Conservation (phyloP, 2,113 vertebrate species). For the Brachypteracias leptosomus region DNA sequence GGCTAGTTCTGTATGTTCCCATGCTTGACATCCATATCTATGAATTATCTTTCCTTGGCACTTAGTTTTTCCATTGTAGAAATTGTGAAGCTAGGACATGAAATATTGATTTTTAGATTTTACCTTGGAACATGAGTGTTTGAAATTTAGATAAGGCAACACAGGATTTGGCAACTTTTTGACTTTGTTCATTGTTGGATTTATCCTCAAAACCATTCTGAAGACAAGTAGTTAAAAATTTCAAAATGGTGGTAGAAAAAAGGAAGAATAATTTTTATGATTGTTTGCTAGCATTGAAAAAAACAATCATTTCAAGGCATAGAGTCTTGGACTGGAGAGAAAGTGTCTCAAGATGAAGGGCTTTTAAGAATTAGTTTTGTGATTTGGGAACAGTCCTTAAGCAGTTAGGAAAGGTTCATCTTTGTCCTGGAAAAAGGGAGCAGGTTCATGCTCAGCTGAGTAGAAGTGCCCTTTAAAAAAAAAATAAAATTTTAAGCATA, state of each 20-base stretch:
- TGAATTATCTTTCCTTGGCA: background rate
- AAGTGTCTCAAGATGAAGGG: background rate
- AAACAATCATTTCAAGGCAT: background rate
- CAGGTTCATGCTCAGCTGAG: background rate
- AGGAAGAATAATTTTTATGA: background rate
- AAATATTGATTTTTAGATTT: background rate
- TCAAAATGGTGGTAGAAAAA: background rate
- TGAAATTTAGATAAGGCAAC: background rate
- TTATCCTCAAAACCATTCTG: background rate
- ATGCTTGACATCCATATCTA: background rate
- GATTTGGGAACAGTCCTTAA: background rate
- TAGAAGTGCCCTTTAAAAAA: background rate
- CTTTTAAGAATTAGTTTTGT: background rate
- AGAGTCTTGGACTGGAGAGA: background rate
- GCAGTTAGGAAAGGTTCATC: background rate
- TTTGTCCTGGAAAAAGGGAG: background rate
- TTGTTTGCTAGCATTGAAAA: background rate
- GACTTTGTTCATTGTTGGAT: background rate
- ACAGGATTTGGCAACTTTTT: background rate
- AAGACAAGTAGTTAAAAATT: background rate
- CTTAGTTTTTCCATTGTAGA: background rate
- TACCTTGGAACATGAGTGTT: background rate
- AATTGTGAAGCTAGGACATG: background rate
- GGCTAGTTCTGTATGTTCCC: background rate
- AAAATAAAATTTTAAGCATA: background rate